These are phyloP conservation scores for Noctua fimbriata DNA, from an alignment of 2,888 invertebrate genomes.

Conservation along the genomic window DNA sequence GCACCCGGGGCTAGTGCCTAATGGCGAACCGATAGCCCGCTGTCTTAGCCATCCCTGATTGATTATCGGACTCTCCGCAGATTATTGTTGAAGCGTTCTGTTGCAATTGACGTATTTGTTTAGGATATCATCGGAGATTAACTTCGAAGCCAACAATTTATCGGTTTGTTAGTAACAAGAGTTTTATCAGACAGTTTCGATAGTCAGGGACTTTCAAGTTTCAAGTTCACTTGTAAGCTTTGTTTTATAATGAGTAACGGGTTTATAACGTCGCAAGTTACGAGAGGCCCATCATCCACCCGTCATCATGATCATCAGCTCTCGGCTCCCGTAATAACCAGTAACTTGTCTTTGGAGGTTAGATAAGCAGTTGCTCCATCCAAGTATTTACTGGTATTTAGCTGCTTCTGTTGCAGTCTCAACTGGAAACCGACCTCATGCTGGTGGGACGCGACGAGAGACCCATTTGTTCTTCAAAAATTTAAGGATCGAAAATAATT, in stretches of 20 bases:
- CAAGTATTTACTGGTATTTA: not conserved
- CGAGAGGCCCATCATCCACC: not conserved
- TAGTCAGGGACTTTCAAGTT: not conserved
- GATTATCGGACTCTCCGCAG: constrained; percentile 40
- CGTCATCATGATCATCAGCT: not conserved
- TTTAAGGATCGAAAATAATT: not conserved
- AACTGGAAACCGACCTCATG: not conserved
- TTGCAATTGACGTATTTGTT: constrained; percentile 38
- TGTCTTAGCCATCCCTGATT: constrained; percentile 53
- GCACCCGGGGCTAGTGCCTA: constrained; percentile 35
- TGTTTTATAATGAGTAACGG: not conserved
- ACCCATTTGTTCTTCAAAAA: not conserved
- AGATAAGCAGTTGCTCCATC: not conserved
- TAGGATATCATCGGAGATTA: not conserved
- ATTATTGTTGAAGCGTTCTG: constrained; percentile 24
- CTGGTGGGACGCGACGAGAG: not conserved
- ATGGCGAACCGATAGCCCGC: constrained; percentile 63
- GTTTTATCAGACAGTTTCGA: not conserved
- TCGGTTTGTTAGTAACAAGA: not conserved
- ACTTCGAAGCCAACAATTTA: not conserved
- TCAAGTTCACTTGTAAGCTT: not conserved
- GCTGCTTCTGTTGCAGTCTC: not conserved
- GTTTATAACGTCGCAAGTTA: not conserved
- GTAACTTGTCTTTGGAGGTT: not conserved
- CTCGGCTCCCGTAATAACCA: not conserved